These are phyloP conservation scores for Polietes domitor DNA, from an alignment of 2,888 invertebrate species.

Conservation along the genomic window DNA sequence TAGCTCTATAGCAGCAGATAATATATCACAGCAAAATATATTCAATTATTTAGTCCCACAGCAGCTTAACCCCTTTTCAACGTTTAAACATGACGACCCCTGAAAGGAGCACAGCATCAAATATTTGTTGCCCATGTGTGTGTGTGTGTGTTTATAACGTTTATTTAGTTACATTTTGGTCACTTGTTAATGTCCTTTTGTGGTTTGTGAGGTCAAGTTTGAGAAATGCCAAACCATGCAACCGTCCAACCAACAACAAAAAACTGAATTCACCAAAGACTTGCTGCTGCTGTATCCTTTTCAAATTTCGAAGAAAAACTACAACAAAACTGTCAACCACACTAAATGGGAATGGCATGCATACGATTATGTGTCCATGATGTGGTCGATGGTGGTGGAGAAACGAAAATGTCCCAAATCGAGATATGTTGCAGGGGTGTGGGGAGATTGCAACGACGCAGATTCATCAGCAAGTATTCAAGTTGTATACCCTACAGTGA, in stretches of 20 bases:
- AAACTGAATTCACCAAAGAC: conserved; percentile 40
- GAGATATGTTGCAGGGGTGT: not conserved
- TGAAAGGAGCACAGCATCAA: not conserved
- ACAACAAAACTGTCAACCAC: conserved; percentile 75
- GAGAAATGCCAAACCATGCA: conserved; percentile 55
- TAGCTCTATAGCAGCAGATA: not conserved
- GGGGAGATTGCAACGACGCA: not conserved
- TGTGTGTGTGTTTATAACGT: conserved; percentile 6
- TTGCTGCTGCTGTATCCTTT: conserved; percentile 38
- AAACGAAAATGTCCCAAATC: not conserved
- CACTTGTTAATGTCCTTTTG: conserved; percentile 75
- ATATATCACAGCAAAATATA: conserved; percentile 5
- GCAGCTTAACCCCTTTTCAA: not conserved
- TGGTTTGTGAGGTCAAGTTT: conserved; percentile 73
- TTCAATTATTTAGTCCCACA: not conserved
- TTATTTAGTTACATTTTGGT: conserved; percentile 44
- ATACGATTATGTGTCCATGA: conserved; percentile 36
- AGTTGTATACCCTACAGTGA: too few species aligned
- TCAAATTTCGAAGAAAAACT: conserved; percentile 32
- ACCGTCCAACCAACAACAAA: not conserved
- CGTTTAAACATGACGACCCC: not conserved
- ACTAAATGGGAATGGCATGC: conserved; percentile 68
- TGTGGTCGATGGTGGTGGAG: not conserved
- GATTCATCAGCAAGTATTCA: too few species aligned
- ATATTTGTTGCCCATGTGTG: too few species aligned